phyloP scores from a whole-genome alignment of 2,113 vertebrate species.

The Chaetodon trifascialis region DNA sequence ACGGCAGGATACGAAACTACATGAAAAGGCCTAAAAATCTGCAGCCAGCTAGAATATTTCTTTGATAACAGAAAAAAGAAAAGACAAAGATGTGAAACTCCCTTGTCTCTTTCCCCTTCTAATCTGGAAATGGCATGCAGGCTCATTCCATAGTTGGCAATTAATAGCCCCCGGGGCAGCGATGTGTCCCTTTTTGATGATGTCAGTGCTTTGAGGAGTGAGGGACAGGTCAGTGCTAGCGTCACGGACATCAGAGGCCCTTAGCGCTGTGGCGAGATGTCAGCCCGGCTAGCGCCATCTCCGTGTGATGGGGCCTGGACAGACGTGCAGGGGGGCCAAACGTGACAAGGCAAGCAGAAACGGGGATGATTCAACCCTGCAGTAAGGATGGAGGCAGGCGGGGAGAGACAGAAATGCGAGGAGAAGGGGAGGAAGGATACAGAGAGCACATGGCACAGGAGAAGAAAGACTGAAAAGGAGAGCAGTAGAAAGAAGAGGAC shows the following conservation, averaged over 20 bases:
- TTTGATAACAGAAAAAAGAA: constrained; percentile 44
- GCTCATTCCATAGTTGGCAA: constrained; percentile 29
- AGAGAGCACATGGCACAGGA: constrained; percentile 45
- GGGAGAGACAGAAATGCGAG: constrained; percentile 30
- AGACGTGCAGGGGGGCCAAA: constrained; percentile 53
- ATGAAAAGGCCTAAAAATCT: constrained; percentile 65
- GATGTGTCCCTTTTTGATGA: constrained; percentile 73
- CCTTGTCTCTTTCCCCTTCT: constrained; percentile 11
- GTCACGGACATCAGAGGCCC: constrained; percentile 70
- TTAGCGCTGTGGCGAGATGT: constrained; percentile 65
- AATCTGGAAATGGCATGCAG: constrained; percentile 46
- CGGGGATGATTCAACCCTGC: constrained; percentile 72
- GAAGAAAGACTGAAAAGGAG: constrained; percentile 34
- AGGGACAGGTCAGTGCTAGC: constrained; percentile 65
- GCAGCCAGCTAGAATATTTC: constrained; percentile 27
- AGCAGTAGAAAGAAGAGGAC: constrained; percentile 23
- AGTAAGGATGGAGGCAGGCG: constrained; percentile 61
- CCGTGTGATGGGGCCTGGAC: constrained; percentile 68
- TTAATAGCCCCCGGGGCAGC: constrained; percentile 48
- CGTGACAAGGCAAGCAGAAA: constrained; percentile 74
- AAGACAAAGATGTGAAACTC: constrained; percentile 27
- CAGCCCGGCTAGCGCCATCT: constrained; percentile 58
- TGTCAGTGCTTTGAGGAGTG: constrained; percentile 66
- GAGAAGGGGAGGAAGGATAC: background rate
- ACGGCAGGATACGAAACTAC: constrained; percentile 36